Base-by-base conservation (phyloP, 2,797 vertebrate genomes). In the Betta splendens region DNA sequence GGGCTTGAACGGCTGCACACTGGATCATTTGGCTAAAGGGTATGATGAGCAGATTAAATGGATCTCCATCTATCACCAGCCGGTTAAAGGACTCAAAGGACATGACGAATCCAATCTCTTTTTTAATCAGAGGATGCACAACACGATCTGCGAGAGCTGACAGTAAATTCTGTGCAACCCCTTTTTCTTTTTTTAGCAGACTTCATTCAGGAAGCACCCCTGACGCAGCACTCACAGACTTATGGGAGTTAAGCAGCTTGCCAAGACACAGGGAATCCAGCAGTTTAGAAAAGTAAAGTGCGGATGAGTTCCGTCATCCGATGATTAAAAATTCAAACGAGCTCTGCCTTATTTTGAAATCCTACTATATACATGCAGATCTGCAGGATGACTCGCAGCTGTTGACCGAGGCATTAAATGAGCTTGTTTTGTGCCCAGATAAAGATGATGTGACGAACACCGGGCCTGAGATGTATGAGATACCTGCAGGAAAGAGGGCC, bases 171-270 rank as follows among this genome's bases (percentile, higher is more conserved):
- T 58, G 26, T 36, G 56, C 45, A 21, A 51, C n/a, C 21, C 37
- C 38, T 9, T 26, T 13, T 37, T 43, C 48, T 18, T 54, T 50
- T 57, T 39, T 22, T 10, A 58, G 32, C 33, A 48, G 47, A 21
- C 42, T 64, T 77, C 67, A 67, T 76, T 79, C 55, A 71, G 69
- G 59, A 77, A 74, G 63, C 68, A 61, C 57, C 64, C 81, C 77
- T 82, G 72, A 78, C 76, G 81, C 75, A 82, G 84, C 81, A 77
- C 28, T 69, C 60, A 57, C 55, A 75, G 72, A 81, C 50, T 85
- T 83, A 69, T 66, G 71, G 44, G 62, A 71, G 50, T 35, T 49
- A 38, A 81, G 64, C 15, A 2, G 60, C 56, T 65, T 80, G 72
- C 65, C 79, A 81, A 75, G 72, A 78, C 81, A 79, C 71, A 68